Conservation (phyloP, 1,140 invertebrate genomes). For the Goniozus legneri region DNA sequence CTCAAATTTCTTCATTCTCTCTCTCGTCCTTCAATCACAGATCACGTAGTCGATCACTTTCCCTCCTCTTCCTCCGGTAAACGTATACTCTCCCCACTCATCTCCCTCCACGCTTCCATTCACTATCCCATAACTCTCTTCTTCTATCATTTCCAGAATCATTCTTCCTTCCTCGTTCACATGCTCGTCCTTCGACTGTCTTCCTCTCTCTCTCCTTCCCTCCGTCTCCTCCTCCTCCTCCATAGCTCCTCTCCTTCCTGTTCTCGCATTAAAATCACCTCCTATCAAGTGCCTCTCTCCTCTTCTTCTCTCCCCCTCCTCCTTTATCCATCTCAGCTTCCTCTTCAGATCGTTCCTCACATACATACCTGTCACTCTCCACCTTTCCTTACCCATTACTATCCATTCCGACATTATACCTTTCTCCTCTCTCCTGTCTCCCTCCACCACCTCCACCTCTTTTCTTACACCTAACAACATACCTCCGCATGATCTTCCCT, state of each 20-base stretch:
- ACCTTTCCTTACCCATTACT: not conserved
- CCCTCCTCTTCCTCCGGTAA: not conserved
- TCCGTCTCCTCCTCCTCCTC: too few species aligned
- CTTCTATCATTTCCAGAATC: not conserved
- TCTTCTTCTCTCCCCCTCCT: not conserved
- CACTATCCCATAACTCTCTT: not conserved
- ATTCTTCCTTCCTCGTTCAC: not conserved
- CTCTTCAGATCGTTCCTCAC: too few species aligned
- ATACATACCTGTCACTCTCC: too few species aligned
- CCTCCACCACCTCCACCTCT: too few species aligned
- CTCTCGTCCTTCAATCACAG: not conserved
- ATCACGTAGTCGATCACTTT: not conserved
- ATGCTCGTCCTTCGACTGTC: not conserved
- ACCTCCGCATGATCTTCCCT: too few species aligned
- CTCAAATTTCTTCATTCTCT: not conserved
- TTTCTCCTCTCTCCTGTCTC: not conserved
- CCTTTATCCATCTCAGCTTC: not conserved
- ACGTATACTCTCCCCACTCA: not conserved
- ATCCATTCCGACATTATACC: not conserved
- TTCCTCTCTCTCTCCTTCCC: too few species aligned
- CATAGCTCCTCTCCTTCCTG: too few species aligned
- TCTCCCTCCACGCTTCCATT: not conserved
- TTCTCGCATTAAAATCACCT: too few species aligned
- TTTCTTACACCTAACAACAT: not conserved
- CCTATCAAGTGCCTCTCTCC: not conserved